Evolutionary conservation across 2,113 vertebrate genomes (phyloP).

Genomic region (Corythaixoides concolor): DNA sequence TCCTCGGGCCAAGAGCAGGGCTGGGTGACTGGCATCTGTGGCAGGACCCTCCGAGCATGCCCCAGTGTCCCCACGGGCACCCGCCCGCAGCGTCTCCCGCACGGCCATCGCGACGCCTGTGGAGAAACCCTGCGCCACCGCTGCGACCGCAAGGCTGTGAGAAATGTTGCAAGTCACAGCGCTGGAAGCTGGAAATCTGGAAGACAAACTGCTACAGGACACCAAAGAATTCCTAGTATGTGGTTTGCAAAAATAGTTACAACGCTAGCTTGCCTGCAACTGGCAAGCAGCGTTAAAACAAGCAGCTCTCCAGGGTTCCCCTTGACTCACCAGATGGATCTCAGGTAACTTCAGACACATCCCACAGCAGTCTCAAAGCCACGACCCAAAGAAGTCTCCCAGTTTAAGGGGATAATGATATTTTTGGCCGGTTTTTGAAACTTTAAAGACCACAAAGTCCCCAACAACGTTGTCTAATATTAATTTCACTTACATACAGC

Average conservation of each 20-base stretch:
- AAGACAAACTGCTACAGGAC: background rate
- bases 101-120: rapidly evolving
- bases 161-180: background rate
- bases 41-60: rapidly evolving
- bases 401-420: background rate
- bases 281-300: background rate
- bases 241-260: background rate
- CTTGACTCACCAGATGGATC: background rate
- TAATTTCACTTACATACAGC: background rate
- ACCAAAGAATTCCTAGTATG: background rate
- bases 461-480: background rate
- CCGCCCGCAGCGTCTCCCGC: rapidly evolving
- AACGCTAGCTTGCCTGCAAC: background rate
- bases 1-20: background rate
- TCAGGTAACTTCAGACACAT: background rate
- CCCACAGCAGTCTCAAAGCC: background rate
- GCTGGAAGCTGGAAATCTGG: background rate
- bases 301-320: background rate
- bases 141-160: rapidly evolving
- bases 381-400: background rate
- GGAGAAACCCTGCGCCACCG: background rate
- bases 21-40: background rate
- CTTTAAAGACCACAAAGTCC: background rate
- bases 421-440: background rate
- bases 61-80: background rate